phyloP scores from a whole-genome alignment of 37 sponge, comb jelly and placozoan genomes.

The Petrosia ficiformis region DNA sequence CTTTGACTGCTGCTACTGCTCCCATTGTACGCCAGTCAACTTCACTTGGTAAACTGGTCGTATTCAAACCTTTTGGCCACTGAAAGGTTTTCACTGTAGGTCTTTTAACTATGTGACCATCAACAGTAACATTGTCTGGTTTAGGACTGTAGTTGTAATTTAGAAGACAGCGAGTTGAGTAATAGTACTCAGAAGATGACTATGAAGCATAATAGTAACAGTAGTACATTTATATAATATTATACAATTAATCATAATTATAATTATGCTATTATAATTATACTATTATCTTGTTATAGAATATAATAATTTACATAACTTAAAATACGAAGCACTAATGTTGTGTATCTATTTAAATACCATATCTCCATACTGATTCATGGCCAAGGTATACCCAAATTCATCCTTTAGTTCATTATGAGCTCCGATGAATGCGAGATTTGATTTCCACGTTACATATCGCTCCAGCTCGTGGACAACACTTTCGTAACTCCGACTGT shows the following conservation, averaged over 20 bases:
- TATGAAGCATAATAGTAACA: not conserved
- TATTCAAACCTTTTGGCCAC: conserved; percentile 7
- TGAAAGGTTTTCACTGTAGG: not conserved
- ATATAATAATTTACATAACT: too few species aligned
- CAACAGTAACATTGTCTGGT: not conserved
- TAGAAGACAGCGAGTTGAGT: not conserved
- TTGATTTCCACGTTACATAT: conserved; percentile 1
- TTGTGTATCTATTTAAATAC: too few species aligned
- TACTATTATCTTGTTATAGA: too few species aligned
- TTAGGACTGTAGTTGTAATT: not conserved
- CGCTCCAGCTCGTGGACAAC: not conserved
- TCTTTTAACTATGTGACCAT: not conserved
- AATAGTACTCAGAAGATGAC: conserved; percentile 1
- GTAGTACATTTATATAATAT: not conserved
- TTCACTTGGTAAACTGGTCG: not conserved
- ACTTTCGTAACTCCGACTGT: not conserved
- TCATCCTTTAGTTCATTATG: not conserved
- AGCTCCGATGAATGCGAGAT: not conserved
- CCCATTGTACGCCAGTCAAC: conserved; percentile 26
- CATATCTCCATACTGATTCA: conserved; percentile 16
- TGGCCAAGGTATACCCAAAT: conserved; percentile 8
- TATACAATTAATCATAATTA: too few species aligned
- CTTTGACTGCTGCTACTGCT: conserved; percentile 18
- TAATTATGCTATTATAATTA: too few species aligned
- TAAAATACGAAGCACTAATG: too few species aligned